These are phyloP conservation scores for Pherbina coryleti DNA, from an alignment of 2,888 invertebrate species.

Conservation along the genomic window DNA sequence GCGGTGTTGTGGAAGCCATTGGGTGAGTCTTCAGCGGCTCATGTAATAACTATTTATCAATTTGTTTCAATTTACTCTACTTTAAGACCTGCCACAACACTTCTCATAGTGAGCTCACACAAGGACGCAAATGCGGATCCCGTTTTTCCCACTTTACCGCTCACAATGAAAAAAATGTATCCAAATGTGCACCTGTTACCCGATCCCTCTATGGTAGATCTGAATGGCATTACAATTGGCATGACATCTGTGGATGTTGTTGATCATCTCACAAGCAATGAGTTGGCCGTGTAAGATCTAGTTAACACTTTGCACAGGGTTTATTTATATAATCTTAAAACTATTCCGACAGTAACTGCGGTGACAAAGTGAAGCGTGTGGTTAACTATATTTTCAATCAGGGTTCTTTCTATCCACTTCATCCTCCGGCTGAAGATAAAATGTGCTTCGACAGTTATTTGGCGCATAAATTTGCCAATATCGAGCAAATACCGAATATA, in stretches of 20 bases:
- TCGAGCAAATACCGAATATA: constrained; percentile 83
- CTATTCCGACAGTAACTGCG: constrained; percentile 65
- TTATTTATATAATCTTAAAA: background rate
- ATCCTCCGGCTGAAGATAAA: constrained; percentile 77
- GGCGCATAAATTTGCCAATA: constrained; percentile 79
- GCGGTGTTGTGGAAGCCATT: constrained; percentile 75
- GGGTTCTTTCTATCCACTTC: constrained; percentile 84
- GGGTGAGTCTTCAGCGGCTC: constrained; percentile 70
- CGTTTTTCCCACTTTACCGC: constrained; percentile 88
- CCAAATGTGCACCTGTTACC: constrained; percentile 78
- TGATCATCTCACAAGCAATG: constrained; percentile 85
- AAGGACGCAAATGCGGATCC: constrained; percentile 84
- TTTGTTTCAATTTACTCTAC: background rate
- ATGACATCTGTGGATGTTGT: constrained; percentile 86
- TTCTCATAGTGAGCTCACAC: constrained; percentile 81
- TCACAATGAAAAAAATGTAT: constrained; percentile 72
- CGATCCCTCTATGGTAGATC: constrained; percentile 84
- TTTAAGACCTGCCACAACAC: constrained; percentile 74
- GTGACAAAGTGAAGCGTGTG: constrained; percentile 82
- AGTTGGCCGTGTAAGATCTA: constrained; percentile 78
- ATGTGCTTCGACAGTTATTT: constrained; percentile 79
- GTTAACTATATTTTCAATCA: constrained; percentile 82
- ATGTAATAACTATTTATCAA: too few species aligned
- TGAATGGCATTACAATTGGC: constrained; percentile 83
- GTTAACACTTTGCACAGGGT: background rate